Base-by-base conservation (phyloP, 1,140 invertebrate genomes). In the Leptinotarsa lineolata region DNA sequence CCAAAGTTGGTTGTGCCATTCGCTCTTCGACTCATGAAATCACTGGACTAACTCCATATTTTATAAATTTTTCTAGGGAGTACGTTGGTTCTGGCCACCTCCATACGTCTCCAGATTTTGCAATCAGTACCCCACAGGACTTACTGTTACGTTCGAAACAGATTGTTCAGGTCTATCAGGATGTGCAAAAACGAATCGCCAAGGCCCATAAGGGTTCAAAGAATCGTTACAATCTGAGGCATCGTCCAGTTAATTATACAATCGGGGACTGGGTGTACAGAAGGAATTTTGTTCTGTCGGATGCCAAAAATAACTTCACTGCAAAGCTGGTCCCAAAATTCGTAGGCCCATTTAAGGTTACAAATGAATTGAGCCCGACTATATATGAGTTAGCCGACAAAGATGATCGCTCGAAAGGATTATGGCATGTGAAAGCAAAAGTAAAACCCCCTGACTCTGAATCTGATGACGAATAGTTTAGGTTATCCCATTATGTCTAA, bases 1-100 rank as follows among this genome's bases (percentile, higher is more conserved):
- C 46, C 15, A 70, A 65, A 61, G 48, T 75, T 24, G 68, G 21
- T 74, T 65, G 76, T 11, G 80, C 48, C n/a, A 54, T 54, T 54
- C 48, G 48, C 48, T 54, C 48, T 15, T 39, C 48, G n/a, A 54
- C 48, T 18, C 48, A 54, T 54, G 48, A 54, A 18, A 54, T 13
- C 15, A 54, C 48, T 54, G 48, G 16, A 54, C 48, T 54, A 18
- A 54, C 48, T 16, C 16, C 48, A 54, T 54, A 54, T 18, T 54
- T 54, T 16, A 18, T 54, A 16, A 54, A 54, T 54, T n/a, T 54
- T 18, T 54, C n/a, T 18, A 15, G 16, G n/a, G 48, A 54, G n/a
- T 54, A 54, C 30, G 30, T 39, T 39, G 30, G 30, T 39, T 54
- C 48, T 54, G 48, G 16, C 15, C 12, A 54, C n/a, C n/a, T 54